phyloP scores from a whole-genome alignment of 2,113 vertebrate species.

The Tupaia tana region DNA sequence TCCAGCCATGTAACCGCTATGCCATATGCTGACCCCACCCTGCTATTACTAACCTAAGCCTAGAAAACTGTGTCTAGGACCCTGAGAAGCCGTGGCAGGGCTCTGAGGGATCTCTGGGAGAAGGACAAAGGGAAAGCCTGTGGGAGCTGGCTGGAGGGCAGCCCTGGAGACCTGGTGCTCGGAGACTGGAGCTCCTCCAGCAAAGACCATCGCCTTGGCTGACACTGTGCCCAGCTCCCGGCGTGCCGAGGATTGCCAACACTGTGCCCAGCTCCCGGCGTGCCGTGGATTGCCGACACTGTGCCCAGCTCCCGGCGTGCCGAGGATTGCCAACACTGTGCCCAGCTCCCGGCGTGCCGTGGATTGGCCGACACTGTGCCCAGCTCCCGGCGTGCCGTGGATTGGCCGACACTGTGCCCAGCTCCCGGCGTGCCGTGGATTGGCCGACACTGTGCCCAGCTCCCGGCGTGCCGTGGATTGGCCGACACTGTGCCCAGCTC shows the following conservation, averaged over 20 bases:
- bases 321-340: too few relatives aligned
- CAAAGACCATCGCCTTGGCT: neutral
- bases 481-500: neutral
- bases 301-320: neutral
- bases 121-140: neutral
- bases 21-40: neutral
- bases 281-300: neutral
- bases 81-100: neutral
- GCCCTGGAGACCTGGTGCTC: neutral
- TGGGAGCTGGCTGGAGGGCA: neutral
- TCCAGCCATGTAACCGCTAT: too few relatives aligned
- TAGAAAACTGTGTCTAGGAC: neutral
- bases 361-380: neutral
- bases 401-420: neutral
- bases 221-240: neutral
- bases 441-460: neutral
- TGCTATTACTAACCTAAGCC: conserved; percentile 29
- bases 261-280: neutral
- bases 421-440: neutral
- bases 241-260: too few relatives aligned
- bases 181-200: neutral
- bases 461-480: neutral
- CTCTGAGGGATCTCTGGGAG: neutral
- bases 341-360: neutral
- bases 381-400: too few relatives aligned